phyloP scores from a whole-genome alignment of 2,888 invertebrate genomes.

The Oscheius onirici region DNA sequence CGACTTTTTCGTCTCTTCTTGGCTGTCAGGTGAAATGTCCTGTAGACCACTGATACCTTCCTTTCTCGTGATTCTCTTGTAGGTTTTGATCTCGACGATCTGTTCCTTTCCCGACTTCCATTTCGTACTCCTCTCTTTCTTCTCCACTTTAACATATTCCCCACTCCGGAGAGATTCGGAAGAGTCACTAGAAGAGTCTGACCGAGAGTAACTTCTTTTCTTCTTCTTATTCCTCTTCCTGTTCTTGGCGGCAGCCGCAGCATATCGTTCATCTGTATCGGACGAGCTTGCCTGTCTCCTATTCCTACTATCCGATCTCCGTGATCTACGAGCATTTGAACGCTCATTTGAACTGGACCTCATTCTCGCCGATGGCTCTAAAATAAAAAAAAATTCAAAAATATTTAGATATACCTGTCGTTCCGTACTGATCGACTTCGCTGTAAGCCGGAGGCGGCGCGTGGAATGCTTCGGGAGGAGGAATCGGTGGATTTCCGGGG shows the following conservation, averaged over 20 bases:
- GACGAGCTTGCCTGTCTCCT: background rate
- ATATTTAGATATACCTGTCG: background rate
- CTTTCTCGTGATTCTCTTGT: slow-evolving; percentile 1
- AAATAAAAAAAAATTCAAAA: background rate
- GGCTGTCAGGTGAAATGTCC: slow-evolving; percentile 4
- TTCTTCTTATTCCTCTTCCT: slow-evolving; percentile 10
- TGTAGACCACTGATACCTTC: slow-evolving; percentile 1
- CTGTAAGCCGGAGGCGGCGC: slow-evolving; percentile 20
- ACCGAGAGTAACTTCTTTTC: slow-evolving; percentile 10
- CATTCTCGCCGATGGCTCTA: background rate
- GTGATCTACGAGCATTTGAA: background rate
- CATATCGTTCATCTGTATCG: background rate
- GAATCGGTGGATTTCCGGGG: background rate
- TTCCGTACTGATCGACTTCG: background rate
- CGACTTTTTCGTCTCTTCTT: background rate
- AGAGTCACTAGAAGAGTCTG: slow-evolving; percentile 21
- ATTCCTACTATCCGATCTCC: background rate
- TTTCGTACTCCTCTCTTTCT: slow-evolving; percentile 22
- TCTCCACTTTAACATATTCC: slow-evolving; percentile 25
- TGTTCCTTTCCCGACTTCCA: slow-evolving; percentile 14
- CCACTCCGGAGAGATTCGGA: slow-evolving; percentile 1
- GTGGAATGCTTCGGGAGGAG: background rate
- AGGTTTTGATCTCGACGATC: slow-evolving; percentile 15
- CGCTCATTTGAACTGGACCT: background rate
- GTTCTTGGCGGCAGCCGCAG: background rate